Percentiles rank a stretch among this genome's conserved stretches.
Evolutionary conservation across 2,888 invertebrate species (phyloP).

Genomic region (Ligdia adustata): DNA sequence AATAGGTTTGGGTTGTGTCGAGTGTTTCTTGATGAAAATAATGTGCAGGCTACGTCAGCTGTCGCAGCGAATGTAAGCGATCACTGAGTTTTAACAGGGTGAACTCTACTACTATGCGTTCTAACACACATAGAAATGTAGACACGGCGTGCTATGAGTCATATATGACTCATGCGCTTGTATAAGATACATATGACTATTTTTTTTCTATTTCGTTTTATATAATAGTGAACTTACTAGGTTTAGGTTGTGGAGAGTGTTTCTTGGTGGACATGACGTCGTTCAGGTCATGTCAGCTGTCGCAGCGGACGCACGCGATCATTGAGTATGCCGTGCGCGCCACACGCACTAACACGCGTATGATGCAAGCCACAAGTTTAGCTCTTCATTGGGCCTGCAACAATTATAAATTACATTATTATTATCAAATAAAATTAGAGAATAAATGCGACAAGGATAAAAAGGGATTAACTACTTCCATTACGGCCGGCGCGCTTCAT

Average conservation of each 20-base stretch:
- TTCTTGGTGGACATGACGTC: constrained; percentile 77
- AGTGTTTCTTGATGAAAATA: constrained; percentile 79
- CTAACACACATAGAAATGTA: too few species aligned
- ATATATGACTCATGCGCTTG: too few species aligned
- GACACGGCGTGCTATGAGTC: too few species aligned
- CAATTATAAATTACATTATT: not conserved
- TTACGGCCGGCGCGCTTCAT: too few species aligned
- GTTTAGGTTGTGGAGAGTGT: constrained; percentile 68
- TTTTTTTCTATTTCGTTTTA: too few species aligned
- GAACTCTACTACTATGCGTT: constrained; percentile 41
- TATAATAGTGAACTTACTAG: constrained; percentile 55
- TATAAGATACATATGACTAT: too few species aligned
- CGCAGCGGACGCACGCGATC: constrained; percentile 72
- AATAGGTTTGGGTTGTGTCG: constrained; percentile 67
- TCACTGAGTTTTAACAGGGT: constrained; percentile 59
- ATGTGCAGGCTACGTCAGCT: constrained; percentile 76
- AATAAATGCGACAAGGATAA: too few species aligned
- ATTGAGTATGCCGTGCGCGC: constrained; percentile 53
- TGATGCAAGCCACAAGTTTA: constrained; percentile 28
- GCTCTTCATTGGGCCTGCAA: constrained; percentile 20
- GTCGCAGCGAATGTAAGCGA: constrained; percentile 69
- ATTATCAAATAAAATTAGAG: not conserved
- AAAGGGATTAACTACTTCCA: too few species aligned
- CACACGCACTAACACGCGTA: constrained; percentile 36
- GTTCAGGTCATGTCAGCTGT: constrained; percentile 75